Evolutionary conservation across 1,140 invertebrate genomes (phyloP), one percentile per base, ranked within the genome.

Genomic region (Macrocentrus cingulum): DNA sequence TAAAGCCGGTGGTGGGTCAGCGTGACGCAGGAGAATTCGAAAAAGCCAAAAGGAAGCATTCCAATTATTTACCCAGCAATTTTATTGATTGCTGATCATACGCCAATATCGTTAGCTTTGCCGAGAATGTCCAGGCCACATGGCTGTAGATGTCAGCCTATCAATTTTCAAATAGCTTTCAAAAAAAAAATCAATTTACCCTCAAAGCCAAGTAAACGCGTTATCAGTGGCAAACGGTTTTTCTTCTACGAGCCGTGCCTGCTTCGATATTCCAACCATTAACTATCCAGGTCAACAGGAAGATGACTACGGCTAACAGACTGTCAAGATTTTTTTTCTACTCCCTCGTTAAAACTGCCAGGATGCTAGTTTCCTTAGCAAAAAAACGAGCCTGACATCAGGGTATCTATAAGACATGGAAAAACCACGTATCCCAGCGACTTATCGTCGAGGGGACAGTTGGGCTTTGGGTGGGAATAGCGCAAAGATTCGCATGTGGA

Each of bases 381-480:
- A n/a, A n/a, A n/a, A n/a, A n/a, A n/a, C n/a, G n/a, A n/a, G n/a
- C n/a, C n/a, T n/a, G n/a, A n/a, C n/a, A n/a, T n/a, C n/a, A n/a
- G n/a, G n/a, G n/a, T n/a, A n/a, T n/a, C n/a, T n/a, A n/a, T n/a
- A n/a, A n/a, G n/a, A n/a, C n/a, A n/a, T n/a, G n/a, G n/a, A n/a
- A n/a, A n/a, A 29, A 5, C 25, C 25, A 29, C 9, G 9, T 29
- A 29, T 65, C 65, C 57, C 61, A 3, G 54, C 61, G 60, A 69
- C 65, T 68, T 67, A 69, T 65, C 44, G 59, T 50, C 49, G 25
- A 29, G 25, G 25, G 25, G 4, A 9, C 25, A 29, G 25, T 29
- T 4, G 9, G 11, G 36, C 36, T 39, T 39, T 39, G 4, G 36
- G 8, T 39, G 8, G 36, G 9, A 9, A 29, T 9, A 9, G 15